Evolutionary conservation across 2,113 vertebrate genomes (phyloP).

Genomic region (Bettongia penicillata): DNA sequence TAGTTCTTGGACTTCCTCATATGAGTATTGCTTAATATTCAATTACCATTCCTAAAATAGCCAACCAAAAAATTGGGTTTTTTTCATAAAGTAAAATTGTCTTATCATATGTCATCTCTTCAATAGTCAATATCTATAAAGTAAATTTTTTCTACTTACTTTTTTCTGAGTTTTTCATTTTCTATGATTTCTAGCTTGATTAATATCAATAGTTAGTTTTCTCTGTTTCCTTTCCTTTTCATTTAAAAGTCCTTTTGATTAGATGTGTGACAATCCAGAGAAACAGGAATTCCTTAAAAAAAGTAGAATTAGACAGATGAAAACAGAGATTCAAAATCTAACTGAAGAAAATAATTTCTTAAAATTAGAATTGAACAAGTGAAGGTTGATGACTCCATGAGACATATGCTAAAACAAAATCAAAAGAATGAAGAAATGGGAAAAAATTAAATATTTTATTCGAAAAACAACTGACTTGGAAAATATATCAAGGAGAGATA

Average conservation of each 20-base stretch:
- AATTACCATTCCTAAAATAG: background rate
- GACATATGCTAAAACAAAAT: too few relatives aligned
- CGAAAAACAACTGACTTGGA: too few relatives aligned
- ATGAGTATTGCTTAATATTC: background rate
- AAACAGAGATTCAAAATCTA: too few relatives aligned
- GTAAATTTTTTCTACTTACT: background rate
- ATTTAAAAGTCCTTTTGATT: background rate
- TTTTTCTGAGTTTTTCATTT: background rate
- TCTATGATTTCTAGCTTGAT: background rate
- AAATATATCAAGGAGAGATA: too few relatives aligned
- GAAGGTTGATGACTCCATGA: too few relatives aligned
- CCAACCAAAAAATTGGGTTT: background rate
- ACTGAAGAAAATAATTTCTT: too few relatives aligned
- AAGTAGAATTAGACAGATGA: too few relatives aligned
- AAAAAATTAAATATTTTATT: too few relatives aligned
- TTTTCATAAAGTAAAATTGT: background rate
- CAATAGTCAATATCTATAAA: background rate
- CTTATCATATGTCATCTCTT: background rate
- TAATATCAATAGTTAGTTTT: background rate
- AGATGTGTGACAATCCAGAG: background rate
- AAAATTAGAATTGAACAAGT: too few relatives aligned
- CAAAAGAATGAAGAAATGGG: too few relatives aligned
- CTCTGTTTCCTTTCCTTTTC: background rate
- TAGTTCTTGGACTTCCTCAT: background rate
- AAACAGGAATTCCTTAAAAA: too few relatives aligned